Percentiles rank a stretch among this genome's conserved stretches.
These are phyloP conservation scores for Laticauda colubrina DNA, from an alignment of 2,113 vertebrate genomes.

Conservation along the genomic window DNA sequence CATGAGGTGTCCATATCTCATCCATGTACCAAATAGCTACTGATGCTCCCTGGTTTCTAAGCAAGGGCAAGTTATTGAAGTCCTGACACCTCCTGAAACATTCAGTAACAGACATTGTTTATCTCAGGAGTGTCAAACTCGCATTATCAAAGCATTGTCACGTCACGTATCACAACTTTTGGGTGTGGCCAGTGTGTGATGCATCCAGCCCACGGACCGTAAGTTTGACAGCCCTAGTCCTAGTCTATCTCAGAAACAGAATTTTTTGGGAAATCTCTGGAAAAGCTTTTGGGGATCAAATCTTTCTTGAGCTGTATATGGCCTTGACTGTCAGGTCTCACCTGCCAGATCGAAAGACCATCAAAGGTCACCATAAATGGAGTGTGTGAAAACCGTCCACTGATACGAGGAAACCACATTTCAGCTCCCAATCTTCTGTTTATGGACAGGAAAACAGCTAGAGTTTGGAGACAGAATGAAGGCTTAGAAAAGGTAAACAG, in stretches of 20 bases:
- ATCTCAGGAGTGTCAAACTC: too few species aligned
- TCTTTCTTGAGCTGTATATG: neutral
- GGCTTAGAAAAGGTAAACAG: neutral
- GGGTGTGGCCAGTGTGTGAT: too few species aligned
- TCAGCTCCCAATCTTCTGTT: neutral
- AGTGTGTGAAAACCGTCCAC: neutral
- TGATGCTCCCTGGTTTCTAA: neutral
- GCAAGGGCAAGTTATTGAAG: neutral
- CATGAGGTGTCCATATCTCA: neutral
- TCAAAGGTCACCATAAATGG: neutral
- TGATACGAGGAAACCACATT: neutral
- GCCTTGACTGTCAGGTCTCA: neutral
- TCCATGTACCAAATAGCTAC: neutral
- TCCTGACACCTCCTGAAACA: neutral
- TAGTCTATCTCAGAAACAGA: neutral
- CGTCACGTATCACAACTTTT: too few species aligned
- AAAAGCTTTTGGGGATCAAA: neutral
- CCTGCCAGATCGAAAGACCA: neutral
- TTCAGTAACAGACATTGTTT: neutral
- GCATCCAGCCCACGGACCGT: too few species aligned
- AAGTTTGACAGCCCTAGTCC: too few species aligned
- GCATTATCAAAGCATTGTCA: too few species aligned
- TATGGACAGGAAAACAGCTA: neutral
- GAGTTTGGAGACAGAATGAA: neutral
- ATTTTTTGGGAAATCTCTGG: neutral